Evolutionary conservation across 2,113 vertebrate species (phyloP).

Genomic region (Actenoides hombroni): DNA sequence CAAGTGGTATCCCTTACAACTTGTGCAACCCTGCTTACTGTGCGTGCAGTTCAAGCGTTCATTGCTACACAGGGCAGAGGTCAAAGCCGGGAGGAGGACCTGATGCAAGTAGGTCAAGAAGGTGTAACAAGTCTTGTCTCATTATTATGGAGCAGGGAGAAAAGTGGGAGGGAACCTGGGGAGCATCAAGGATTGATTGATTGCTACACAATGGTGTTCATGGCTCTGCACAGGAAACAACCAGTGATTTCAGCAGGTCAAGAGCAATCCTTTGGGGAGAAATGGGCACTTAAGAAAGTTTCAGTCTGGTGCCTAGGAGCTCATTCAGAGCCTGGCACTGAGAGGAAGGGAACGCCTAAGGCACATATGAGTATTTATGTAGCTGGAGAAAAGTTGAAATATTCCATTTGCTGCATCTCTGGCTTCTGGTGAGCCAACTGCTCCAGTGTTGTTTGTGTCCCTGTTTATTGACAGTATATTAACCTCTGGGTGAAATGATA

Average conservation of each 20-base stretch:
- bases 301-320: fast-evolving
- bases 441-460: not conserved
- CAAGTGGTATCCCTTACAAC: not conserved
- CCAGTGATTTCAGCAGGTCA: not conserved
- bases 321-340: not conserved
- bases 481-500: slow-evolving; percentile 44
- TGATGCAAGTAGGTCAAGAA: not conserved
- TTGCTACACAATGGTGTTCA: fast-evolving
- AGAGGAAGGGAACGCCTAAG: not conserved
- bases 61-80: fast-evolving
- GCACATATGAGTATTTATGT: not conserved
- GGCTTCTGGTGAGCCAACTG: not conserved
- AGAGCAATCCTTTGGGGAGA: not conserved
- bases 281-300: not conserved
- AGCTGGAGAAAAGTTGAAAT: not conserved
- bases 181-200: not conserved
- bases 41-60: not conserved
- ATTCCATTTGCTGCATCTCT: not conserved
- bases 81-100: not conserved
- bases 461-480: slow-evolving; percentile 23
- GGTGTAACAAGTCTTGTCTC: not conserved
- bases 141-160: not conserved
- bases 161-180: fast-evolving
- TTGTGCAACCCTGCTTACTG: fast-evolving
- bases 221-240: not conserved